Evolutionary conservation across 2,888 invertebrate genomes (phyloP).

Genomic region (Amblyjoppa fuscipennis): DNA sequence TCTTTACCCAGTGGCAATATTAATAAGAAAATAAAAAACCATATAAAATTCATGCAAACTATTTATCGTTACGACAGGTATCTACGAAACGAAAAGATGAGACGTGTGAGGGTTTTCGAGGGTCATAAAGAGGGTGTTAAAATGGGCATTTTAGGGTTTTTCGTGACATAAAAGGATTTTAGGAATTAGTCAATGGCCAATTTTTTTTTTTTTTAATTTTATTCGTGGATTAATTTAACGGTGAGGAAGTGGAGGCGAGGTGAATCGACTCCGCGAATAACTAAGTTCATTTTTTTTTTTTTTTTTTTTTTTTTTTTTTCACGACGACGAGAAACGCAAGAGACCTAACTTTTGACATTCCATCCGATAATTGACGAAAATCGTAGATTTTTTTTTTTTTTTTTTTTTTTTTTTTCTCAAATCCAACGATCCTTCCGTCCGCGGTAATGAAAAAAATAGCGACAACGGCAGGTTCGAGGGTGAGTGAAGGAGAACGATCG

Average conservation of each 20-base stretch:
- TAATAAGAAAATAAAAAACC: constrained; percentile 60
- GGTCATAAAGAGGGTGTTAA: constrained; percentile 35
- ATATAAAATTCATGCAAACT: constrained; percentile 71
- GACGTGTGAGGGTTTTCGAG: constrained; percentile 75
- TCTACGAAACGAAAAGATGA: constrained; percentile 77
- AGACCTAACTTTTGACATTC: constrained; percentile 13
- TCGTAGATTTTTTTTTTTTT: background rate
- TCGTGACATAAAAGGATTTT: constrained; percentile 44
- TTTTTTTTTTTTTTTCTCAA: constrained; percentile 21
- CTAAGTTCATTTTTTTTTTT: constrained; percentile 5
- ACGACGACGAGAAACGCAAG: constrained; percentile 74
- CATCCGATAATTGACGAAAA: constrained; percentile 10
- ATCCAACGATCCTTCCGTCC: background rate
- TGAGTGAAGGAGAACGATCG: constrained; percentile 23
- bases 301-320: background rate
- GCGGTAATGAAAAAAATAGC: constrained; percentile 1
- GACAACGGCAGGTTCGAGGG: constrained; percentile 18
- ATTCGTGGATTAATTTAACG: constrained; percentile 58
- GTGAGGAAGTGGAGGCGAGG: constrained; percentile 72
- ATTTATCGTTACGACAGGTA: constrained; percentile 71
- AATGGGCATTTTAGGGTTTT: constrained; percentile 32
- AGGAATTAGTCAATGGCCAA: constrained; percentile 60
- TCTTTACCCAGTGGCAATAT: constrained; percentile 39
- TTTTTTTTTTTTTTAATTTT: constrained; percentile 36
- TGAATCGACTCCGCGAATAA: constrained; percentile 79